Percentiles rank a stretch among this genome's conserved stretches.
Evolutionary conservation across 1,140 invertebrate species (phyloP).

Genomic region (Anastrepha ludens): DNA sequence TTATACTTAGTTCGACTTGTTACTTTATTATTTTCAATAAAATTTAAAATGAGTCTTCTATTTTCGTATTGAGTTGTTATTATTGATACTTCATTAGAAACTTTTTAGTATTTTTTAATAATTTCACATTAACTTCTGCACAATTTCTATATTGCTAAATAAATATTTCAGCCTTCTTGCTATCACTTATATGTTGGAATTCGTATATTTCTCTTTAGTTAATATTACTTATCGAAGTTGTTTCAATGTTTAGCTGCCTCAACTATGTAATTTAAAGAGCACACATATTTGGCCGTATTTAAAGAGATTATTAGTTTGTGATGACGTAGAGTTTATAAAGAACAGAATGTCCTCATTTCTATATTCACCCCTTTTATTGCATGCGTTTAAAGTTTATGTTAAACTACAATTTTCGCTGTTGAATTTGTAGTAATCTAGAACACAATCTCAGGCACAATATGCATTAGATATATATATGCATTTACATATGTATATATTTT

Average conservation of each 20-base stretch:
- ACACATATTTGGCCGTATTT: background rate
- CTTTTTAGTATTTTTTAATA: slow-evolving; percentile 58
- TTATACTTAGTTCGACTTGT: background rate
- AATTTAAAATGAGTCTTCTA: slow-evolving; percentile 48
- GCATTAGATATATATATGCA: slow-evolving; percentile 31
- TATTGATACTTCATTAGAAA: slow-evolving; percentile 32
- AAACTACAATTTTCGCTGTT: background rate
- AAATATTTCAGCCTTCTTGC: slow-evolving; percentile 72
- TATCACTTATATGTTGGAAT: slow-evolving; percentile 74
- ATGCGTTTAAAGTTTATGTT: slow-evolving; percentile 24
- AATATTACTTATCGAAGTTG: slow-evolving; percentile 55
- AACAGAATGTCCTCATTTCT: slow-evolving; percentile 5
- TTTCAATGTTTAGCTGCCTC: background rate
- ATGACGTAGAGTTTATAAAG: slow-evolving; percentile 2
- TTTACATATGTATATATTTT: background rate
- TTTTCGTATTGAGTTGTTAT: slow-evolving; percentile 44
- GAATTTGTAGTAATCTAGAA: slow-evolving; percentile 31
- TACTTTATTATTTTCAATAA: slow-evolving; percentile 55
- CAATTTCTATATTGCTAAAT: slow-evolving; percentile 58
- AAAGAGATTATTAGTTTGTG: background rate
- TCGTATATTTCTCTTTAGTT: slow-evolving; percentile 71
- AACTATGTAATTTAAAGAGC: background rate
- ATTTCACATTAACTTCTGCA: slow-evolving; percentile 57
- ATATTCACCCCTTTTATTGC: background rate
- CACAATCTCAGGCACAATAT: slow-evolving; percentile 52